Conservation (phyloP, 53 echinoderm and acorn worm species). For the Patiria pectinifera region DNA sequence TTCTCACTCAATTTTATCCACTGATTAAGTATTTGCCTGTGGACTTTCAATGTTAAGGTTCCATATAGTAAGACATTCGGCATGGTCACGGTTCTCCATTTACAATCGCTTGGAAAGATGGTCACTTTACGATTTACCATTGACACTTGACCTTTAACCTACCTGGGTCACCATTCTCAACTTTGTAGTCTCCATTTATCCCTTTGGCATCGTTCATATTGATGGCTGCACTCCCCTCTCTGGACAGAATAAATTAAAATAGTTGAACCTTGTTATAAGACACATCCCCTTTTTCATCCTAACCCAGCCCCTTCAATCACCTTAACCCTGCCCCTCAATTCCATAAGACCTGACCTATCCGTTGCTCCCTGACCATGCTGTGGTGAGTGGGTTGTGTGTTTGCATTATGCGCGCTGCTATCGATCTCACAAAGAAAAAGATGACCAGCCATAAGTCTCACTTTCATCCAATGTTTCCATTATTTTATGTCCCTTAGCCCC, state of each 20-base stretch:
- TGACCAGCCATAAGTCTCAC: no score
- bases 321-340: no score
- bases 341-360: no score
- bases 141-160: constrained; percentile 34
- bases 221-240: constrained; percentile 79
- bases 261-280: neutral
- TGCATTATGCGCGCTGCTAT: no score
- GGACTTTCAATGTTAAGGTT: neutral
- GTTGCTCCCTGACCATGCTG: neutral
- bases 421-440: no score
- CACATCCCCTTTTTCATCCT: neutral
- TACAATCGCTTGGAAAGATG: neutral
- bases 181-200: constrained; percentile 80
- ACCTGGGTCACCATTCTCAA: constrained; percentile 78
- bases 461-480: no score
- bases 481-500: no score
- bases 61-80: neutral
- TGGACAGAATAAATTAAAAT: constrained; percentile 2
- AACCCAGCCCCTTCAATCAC: neutral
- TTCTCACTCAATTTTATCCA: neutral
- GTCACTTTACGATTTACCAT: neutral
- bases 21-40: neutral
- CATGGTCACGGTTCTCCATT: neutral
- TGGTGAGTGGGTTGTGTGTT: no score
- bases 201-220: constrained; percentile 80